phyloP scores from a whole-genome alignment of 1,140 invertebrate species.

The Polyergus mexicanus region DNA sequence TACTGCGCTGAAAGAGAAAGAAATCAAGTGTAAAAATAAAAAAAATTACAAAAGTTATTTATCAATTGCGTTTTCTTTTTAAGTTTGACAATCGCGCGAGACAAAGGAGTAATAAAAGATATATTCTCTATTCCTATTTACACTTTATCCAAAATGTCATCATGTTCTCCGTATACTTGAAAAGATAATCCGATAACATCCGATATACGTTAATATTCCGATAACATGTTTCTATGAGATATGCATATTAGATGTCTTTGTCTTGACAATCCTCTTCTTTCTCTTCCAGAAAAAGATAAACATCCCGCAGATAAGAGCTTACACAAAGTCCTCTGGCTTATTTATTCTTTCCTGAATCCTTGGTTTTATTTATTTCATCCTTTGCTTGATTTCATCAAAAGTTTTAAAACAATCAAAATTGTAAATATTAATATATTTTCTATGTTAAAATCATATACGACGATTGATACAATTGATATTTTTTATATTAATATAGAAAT shows the following conservation, averaged over 20 bases:
- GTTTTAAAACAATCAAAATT: background rate
- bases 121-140: conserved; percentile 8
- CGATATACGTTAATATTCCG: conserved; percentile 67
- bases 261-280: background rate
- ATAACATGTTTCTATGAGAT: conserved; percentile 52
- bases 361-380: conserved; percentile 1
- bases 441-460: too few relatives aligned
- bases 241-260: conserved; percentile 43
- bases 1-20: background rate
- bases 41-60: conserved; percentile 6
- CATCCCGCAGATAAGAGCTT: conserved; percentile 62
- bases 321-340: conserved; percentile 52
- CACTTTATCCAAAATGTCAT: conserved; percentile 8
- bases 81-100: background rate
- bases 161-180: background rate
- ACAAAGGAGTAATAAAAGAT: background rate
- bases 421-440: background rate
- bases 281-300: conserved; percentile 33
- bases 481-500: conserved; percentile 6
- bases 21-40: background rate
- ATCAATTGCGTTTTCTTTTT: background rate
- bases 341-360: conserved; percentile 53
- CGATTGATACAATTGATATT: background rate
- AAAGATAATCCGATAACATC: background rate
- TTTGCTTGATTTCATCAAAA: conserved; percentile 3